These are phyloP conservation scores for Fregetta grallaria DNA, from an alignment of 2,113 vertebrate genomes.

Conservation along the genomic window DNA sequence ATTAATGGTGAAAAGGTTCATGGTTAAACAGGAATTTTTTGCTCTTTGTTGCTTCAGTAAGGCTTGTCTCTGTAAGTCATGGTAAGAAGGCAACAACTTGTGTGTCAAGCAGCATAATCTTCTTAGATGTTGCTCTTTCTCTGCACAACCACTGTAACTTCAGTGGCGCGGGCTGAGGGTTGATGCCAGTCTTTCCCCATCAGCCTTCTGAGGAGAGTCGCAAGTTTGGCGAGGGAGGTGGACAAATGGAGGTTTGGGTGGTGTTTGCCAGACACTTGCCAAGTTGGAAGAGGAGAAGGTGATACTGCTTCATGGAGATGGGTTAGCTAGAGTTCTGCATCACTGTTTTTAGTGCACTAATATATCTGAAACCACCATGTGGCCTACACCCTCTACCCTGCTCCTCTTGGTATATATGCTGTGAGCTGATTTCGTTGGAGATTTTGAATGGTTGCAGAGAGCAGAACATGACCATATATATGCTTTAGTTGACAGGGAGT, in stretches of 20 bases:
- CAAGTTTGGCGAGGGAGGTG: too few species aligned
- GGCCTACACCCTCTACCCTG: neutral
- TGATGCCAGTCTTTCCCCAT: too few species aligned
- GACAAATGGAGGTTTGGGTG: neutral
- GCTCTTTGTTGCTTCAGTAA: neutral
- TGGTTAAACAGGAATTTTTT: neutral
- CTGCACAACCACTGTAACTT: neutral
- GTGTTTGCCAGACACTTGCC: neutral
- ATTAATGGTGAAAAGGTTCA: neutral
- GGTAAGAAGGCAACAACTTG: neutral
- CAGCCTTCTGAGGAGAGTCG: neutral
- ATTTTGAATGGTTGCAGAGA: neutral
- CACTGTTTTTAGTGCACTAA: too few species aligned
- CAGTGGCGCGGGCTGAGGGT: accelerated
- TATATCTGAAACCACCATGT: accelerated
- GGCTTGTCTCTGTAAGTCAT: neutral
- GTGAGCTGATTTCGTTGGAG: neutral
- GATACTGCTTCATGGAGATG: neutral
- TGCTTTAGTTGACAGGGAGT: neutral
- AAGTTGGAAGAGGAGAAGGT: neutral
- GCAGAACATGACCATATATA: neutral
- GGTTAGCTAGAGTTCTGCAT: neutral
- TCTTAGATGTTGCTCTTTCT: neutral
- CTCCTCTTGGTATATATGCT: accelerated
- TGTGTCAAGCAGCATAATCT: neutral